These are phyloP conservation scores for Erebia epiphron DNA, from an alignment of 2,888 invertebrate species.

Conservation along the genomic window DNA sequence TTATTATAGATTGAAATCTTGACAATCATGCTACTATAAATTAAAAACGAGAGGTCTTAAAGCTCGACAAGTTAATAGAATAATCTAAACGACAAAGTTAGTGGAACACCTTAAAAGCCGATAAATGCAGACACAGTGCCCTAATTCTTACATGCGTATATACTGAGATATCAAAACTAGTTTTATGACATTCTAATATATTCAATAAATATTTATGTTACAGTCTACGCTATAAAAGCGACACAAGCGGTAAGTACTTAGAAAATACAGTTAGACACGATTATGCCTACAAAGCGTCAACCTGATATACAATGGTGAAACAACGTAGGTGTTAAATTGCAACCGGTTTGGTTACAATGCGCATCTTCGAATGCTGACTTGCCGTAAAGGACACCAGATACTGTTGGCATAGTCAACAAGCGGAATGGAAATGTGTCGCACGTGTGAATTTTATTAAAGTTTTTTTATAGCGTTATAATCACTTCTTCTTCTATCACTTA, in stretches of 20 bases:
- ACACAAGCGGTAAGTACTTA: background rate
- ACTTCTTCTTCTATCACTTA: too few species aligned
- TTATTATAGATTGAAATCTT: conserved; percentile 10
- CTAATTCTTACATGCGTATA: conserved; percentile 1
- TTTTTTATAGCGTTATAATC: conserved; percentile 44
- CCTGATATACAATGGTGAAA: conserved; percentile 35
- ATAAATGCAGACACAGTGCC: background rate
- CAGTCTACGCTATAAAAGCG: conserved; percentile 13
- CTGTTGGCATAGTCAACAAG: conserved; percentile 44
- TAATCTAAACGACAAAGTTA: background rate
- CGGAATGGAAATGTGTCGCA: conserved; percentile 40
- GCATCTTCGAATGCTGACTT: conserved; percentile 40
- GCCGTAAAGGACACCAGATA: conserved; percentile 51
- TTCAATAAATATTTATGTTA: background rate
- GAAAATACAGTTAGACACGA: conserved; percentile 27
- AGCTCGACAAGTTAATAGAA: background rate
- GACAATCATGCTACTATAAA: background rate
- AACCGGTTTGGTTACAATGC: conserved; percentile 44
- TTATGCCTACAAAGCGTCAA: conserved; percentile 23
- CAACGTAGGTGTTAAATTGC: conserved; percentile 44
- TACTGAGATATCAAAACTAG: conserved; percentile 1
- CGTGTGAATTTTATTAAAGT: conserved; percentile 34
- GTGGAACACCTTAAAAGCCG: background rate
- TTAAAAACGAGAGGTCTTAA: conserved; percentile 4
- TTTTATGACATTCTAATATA: conserved; percentile 4